phyloP scores from a whole-genome alignment of 2,113 vertebrate species.

The Camarhynchus parvulus region DNA sequence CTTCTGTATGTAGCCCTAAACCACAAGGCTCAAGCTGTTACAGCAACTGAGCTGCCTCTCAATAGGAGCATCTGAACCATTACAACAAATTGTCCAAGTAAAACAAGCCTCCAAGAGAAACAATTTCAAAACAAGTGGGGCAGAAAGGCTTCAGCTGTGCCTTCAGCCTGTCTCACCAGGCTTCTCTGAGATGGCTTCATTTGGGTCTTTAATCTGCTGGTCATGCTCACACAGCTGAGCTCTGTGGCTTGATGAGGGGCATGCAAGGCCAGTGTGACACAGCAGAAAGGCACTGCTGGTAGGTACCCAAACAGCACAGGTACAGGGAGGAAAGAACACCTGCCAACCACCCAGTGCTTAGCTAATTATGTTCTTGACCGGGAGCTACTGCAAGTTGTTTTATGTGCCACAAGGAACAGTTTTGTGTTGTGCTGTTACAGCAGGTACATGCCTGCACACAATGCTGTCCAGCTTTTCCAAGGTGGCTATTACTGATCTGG shows the following conservation, averaged over 20 bases:
- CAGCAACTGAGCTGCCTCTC: not conserved
- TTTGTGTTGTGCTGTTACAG: not conserved
- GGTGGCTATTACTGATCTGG: not conserved
- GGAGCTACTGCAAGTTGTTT: not conserved
- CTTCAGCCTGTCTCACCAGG: not conserved
- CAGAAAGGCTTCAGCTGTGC: not conserved
- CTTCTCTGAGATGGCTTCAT: not conserved
- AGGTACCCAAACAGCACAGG: not conserved
- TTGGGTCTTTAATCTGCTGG: not conserved
- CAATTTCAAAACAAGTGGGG: not conserved
- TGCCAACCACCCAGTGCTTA: not conserved
- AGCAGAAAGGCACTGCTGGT: not conserved
- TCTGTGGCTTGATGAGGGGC: rapidly evolving
- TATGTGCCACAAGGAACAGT: not conserved
- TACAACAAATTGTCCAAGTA: not conserved
- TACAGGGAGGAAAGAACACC: not conserved
- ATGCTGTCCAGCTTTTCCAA: not conserved
- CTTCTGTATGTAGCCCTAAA: not conserved
- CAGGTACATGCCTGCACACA: not conserved
- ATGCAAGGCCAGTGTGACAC: rapidly evolving
- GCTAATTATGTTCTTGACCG: not conserved
- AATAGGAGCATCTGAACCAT: not conserved
- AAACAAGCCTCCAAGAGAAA: not conserved
- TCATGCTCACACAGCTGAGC: not conserved
- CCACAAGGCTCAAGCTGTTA: not conserved